These are phyloP conservation scores for Leptothorax acervorum DNA, from an alignment of 2,888 invertebrate genomes.

Conservation along the genomic window DNA sequence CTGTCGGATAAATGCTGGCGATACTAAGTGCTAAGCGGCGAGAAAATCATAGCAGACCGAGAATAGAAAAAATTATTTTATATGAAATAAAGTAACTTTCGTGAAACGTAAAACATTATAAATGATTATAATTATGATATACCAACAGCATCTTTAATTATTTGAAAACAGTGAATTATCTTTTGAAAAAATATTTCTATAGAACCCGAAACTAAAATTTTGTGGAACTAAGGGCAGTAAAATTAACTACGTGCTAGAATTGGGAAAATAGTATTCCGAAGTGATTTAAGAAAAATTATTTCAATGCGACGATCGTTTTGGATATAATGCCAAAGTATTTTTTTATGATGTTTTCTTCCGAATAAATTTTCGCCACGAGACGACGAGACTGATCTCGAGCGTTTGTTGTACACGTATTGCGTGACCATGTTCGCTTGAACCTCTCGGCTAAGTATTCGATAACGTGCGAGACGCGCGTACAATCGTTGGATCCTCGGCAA, in stretches of 20 bases:
- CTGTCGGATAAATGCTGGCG: conserved; percentile 52
- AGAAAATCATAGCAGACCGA: conserved; percentile 30
- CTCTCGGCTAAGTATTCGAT: conserved; percentile 19
- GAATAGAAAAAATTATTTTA: neutral
- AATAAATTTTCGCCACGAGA: neutral
- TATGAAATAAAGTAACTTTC: neutral
- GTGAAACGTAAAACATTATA: neutral
- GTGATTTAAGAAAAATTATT: neutral
- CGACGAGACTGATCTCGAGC: neutral
- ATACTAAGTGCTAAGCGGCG: conserved; percentile 30
- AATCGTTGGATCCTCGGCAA: neutral
- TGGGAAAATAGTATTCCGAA: neutral
- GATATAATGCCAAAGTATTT: neutral
- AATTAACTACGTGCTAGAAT: neutral
- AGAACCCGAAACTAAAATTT: neutral
- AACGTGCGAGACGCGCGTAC: neutral
- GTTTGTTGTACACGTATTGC: neutral
- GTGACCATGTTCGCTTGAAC: neutral
- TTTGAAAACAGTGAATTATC: neutral
- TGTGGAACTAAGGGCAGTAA: neutral
- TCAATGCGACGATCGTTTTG: neutral
- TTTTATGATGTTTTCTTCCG: neutral
- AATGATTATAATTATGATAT: neutral
- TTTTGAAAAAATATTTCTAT: conserved; percentile 7
- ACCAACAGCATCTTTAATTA: neutral